Conservation (phyloP, 1,140 invertebrate genomes). For the Condylostylus longicornis region DNA sequence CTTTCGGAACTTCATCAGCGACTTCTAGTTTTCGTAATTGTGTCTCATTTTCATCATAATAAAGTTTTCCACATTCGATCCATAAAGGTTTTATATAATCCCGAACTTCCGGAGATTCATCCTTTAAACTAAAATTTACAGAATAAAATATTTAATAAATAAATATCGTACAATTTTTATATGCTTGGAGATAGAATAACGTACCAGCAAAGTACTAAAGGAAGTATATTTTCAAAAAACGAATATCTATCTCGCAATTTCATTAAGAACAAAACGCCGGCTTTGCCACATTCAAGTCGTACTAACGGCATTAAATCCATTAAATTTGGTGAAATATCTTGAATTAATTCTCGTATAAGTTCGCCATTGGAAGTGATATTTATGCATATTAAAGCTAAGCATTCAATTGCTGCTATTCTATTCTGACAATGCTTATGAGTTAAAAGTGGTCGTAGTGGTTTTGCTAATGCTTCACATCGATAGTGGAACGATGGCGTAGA, state of each 20-base stretch:
- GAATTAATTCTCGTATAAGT: slow-evolving; percentile 25
- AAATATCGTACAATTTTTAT: background rate
- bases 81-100: slow-evolving; percentile 43
- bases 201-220: slow-evolving; percentile 54
- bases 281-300: slow-evolving; percentile 45
- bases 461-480: slow-evolving; percentile 52
- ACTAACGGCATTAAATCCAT: slow-evolving; percentile 60
- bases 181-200: background rate
- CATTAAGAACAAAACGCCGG: slow-evolving; percentile 50
- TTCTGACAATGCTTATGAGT: slow-evolving; percentile 70
- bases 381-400: slow-evolving; percentile 43
- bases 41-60: slow-evolving; percentile 57
- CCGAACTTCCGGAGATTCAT: slow-evolving; percentile 50
- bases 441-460: slow-evolving; percentile 54
- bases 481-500: slow-evolving; percentile 54
- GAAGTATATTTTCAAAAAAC: slow-evolving; percentile 57
- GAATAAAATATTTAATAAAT: slow-evolving; percentile 2
- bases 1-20: slow-evolving; percentile 35
- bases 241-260: slow-evolving; percentile 61
- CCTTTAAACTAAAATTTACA: slow-evolving; percentile 43
- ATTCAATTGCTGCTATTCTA: slow-evolving; percentile 51
- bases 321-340: slow-evolving; percentile 31
- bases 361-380: slow-evolving; percentile 42
- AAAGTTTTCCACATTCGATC: slow-evolving; percentile 50
- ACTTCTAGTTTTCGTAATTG: slow-evolving; percentile 61